Evolutionary conservation across 2,888 invertebrate species (phyloP).

Genomic region (Lasius platythorax): DNA sequence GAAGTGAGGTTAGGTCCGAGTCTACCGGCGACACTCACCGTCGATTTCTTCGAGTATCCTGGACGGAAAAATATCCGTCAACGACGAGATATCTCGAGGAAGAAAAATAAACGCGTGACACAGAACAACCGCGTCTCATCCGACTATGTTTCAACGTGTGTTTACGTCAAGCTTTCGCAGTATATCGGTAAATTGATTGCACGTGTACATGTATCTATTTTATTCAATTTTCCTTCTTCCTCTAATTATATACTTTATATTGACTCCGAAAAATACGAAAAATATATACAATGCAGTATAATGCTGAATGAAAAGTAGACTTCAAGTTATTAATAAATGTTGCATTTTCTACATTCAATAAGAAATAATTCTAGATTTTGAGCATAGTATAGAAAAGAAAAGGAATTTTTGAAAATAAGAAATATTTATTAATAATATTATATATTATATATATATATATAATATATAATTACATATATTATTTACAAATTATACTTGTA

Average conservation of each 20-base stretch:
- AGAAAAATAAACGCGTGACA: background rate
- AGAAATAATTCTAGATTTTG: background rate
- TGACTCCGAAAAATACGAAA: slow-evolving; percentile 30
- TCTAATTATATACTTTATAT: background rate
- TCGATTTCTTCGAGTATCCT: background rate
- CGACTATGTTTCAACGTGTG: slow-evolving; percentile 79
- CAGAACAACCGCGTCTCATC: background rate
- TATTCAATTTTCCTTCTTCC: background rate
- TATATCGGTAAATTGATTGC: slow-evolving; percentile 80
- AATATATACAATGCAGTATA: background rate
- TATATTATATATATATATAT: background rate
- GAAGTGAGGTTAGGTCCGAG: slow-evolving; percentile 2
- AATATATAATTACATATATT: background rate
- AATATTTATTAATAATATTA: background rate
- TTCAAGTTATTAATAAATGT: background rate
- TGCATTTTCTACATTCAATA: background rate
- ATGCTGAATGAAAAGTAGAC: background rate
- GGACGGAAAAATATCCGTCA: background rate
- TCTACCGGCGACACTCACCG: background rate
- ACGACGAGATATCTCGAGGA: background rate
- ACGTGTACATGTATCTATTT: slow-evolving; percentile 26
- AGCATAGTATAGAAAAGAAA: background rate
- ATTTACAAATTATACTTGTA: background rate
- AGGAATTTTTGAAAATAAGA: background rate
- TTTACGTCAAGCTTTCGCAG: slow-evolving; percentile 78